Conservation (phyloP, 2,888 invertebrate genomes). For the Pyrrhosoma nymphula region DNA sequence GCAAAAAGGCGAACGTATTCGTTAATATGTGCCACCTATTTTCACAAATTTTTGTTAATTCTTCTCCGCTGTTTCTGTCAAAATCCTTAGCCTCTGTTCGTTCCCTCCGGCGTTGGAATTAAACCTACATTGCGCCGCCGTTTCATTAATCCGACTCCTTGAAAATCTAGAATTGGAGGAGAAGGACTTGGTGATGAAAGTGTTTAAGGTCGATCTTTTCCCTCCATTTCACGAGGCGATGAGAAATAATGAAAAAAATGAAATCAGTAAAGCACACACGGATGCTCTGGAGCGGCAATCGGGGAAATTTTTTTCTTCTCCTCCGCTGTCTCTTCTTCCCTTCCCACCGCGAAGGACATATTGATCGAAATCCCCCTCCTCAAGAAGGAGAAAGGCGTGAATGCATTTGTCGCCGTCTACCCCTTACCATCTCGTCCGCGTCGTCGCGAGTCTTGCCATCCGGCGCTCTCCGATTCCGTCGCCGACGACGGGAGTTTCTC, state of each 20-base stretch:
- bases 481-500: too few relatives aligned
- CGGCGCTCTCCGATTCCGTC: background rate
- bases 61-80: background rate
- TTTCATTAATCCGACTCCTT: background rate
- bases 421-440: background rate
- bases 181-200: background rate
- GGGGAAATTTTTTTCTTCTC: background rate
- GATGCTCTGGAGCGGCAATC: background rate
- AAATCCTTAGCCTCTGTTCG: background rate
- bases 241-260: background rate
- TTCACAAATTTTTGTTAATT: background rate
- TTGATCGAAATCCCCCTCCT: background rate
- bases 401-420: constrained; percentile 4
- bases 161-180: background rate
- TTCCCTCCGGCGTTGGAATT: background rate
- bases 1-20: too few relatives aligned
- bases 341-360: background rate
- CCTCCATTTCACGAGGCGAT: background rate
- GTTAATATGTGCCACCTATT: background rate
- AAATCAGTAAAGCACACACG: background rate
- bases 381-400: background rate
- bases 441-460: background rate
- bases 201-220: background rate
- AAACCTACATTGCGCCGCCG: background rate
- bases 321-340: background rate